phyloP scores from a whole-genome alignment of 30 jellyfish, hydroid and myxozoan species.

The Euphysa ruthae region DNA sequence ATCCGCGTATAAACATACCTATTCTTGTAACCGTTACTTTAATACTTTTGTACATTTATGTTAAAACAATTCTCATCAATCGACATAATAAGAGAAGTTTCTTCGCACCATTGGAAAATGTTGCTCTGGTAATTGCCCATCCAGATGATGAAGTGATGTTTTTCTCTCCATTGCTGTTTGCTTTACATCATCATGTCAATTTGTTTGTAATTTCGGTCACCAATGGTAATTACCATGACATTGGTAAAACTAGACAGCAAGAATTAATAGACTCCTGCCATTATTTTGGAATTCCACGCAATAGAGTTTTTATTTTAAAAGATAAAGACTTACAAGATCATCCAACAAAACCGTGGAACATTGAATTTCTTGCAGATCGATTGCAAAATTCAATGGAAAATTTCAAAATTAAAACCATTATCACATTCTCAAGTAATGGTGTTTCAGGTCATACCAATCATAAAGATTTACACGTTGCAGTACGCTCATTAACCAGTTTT shows the following conservation, averaged over 20 bases:
- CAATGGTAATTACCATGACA: slow-evolving; percentile 51
- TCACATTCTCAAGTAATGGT: slow-evolving; percentile 56
- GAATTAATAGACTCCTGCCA: slow-evolving; percentile 37
- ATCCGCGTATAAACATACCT: not conserved
- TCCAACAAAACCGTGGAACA: slow-evolving; percentile 39
- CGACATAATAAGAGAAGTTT: not conserved
- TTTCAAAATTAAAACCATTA: slow-evolving; percentile 1
- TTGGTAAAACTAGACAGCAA: slow-evolving; percentile 41
- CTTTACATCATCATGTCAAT: not conserved
- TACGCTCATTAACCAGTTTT: not conserved
- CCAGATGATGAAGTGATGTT: slow-evolving; percentile 95
- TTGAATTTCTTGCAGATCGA: slow-evolving; percentile 6
- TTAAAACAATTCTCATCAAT: not conserved
- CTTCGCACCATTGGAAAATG: not conserved
- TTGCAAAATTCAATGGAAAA: not conserved
- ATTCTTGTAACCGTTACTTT: not conserved
- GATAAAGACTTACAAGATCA: slow-evolving; percentile 47
- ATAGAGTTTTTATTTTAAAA: slow-evolving; percentile 22
- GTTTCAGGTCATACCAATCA: slow-evolving; percentile 68
- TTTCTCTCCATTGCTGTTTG: slow-evolving; percentile 52
- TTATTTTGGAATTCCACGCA: slow-evolving; percentile 18
- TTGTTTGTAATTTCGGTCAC: slow-evolving; percentile 48
- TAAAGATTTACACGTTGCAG: slow-evolving; percentile 22
- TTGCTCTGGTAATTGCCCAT: slow-evolving; percentile 62
- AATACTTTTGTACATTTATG: not conserved